Percentiles rank a stretch among this genome's conserved stretches.
phyloP scores from a whole-genome alignment of 2,113 vertebrate species.

The Acinonyx jubatus region DNA sequence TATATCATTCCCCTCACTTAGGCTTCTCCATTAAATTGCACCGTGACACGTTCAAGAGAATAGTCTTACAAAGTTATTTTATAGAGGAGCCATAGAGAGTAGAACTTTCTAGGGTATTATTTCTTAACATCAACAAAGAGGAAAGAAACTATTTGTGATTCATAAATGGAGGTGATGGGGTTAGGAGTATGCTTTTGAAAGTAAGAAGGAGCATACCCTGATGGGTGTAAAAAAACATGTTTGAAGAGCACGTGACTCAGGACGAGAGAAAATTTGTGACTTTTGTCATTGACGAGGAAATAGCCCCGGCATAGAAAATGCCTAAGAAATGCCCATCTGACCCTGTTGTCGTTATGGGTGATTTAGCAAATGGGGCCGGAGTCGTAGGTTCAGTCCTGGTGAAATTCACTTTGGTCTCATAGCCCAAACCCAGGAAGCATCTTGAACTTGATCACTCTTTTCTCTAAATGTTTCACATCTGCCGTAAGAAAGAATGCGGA shows the following conservation, averaged over 20 bases:
- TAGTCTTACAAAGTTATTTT: background rate
- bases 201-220: background rate
- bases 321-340: fast-evolving
- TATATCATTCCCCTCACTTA: background rate
- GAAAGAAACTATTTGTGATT: background rate
- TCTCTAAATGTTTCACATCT: background rate
- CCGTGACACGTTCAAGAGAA: background rate
- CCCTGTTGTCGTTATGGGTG: background rate
- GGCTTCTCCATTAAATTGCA: background rate
- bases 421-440: background rate
- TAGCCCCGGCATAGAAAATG: background rate
- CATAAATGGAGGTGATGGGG: background rate
- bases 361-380: background rate
- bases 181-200: background rate
- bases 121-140: background rate
- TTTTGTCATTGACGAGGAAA: background rate
- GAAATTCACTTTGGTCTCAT: background rate
- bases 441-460: background rate
- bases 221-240: background rate
- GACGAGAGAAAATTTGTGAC: background rate
- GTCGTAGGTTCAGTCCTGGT: background rate
- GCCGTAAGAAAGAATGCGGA: background rate
- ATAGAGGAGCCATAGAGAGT: background rate
- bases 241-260: background rate
- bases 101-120: background rate